Percentiles rank a stretch among this genome's conserved stretches.
Conservation (phyloP, 2,888 invertebrate genomes). For the Tenthredo mesomela region DNA sequence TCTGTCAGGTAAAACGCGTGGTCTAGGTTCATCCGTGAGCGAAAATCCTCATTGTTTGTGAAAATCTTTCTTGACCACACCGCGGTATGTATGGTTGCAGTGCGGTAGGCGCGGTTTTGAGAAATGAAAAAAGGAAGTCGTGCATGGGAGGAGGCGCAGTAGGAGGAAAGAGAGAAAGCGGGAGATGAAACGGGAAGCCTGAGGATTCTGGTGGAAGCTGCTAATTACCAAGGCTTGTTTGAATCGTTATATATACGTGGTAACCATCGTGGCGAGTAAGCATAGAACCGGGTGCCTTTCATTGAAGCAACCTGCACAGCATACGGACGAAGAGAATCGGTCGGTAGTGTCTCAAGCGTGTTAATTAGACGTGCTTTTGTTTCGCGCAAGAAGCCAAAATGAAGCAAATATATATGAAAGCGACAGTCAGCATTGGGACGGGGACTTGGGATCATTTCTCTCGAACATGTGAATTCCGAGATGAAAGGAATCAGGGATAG, state of each 20-base stretch:
- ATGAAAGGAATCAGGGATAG: not conserved
- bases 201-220: constrained; percentile 62
- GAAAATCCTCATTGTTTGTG: not conserved
- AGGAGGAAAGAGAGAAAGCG: not conserved
- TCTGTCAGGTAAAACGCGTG: not conserved
- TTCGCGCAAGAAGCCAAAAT: constrained; percentile 68
- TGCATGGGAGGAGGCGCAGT: not conserved
- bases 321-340: constrained; percentile 63
- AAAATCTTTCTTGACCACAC: not conserved
- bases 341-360: constrained; percentile 71
- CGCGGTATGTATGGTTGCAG: not conserved
- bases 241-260: constrained; percentile 62
- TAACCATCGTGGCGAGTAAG: constrained; percentile 61
- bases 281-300: constrained; percentile 36
- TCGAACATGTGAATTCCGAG: not conserved
- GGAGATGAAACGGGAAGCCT: constrained; percentile 48
- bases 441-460: not conserved
- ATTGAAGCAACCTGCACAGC: constrained; percentile 47
- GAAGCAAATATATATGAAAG: constrained; percentile 71
- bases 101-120: not conserved
- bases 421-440: constrained; percentile 37
- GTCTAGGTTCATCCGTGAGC: not conserved
- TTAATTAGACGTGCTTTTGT: constrained; percentile 76
- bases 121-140: not conserved
- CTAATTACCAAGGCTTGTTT: constrained; percentile 70